Percentiles rank a stretch among this genome's conserved stretches.
Conservation (phyloP, 2,888 invertebrate species). For the Subacronicta megacephala region DNA sequence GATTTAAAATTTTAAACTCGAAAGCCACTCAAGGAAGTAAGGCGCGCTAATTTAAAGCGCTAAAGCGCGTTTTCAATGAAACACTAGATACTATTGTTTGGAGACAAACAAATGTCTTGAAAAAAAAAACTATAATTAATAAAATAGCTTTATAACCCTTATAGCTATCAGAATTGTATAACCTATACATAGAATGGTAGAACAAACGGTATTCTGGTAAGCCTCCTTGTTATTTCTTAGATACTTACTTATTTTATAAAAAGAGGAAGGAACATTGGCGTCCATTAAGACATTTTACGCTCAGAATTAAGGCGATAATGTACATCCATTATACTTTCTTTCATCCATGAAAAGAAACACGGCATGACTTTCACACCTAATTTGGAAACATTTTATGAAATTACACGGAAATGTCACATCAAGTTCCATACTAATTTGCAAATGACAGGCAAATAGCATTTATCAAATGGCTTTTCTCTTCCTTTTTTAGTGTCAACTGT, state of each 20-base stretch:
- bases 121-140: background rate
- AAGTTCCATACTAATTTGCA: conserved; percentile 33
- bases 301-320: conserved; percentile 33
- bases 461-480: conserved; percentile 27
- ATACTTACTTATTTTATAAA: conserved; percentile 2
- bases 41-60: no score
- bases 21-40: background rate
- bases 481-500: background rate
- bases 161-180: background rate
- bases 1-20: background rate
- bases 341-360: conserved; percentile 36
- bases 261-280: conserved; percentile 22
- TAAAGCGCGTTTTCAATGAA: background rate
- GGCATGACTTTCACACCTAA: conserved; percentile 40
- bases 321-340: conserved; percentile 46
- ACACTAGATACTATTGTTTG: no score
- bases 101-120: background rate
- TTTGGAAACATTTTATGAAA: conserved; percentile 45
- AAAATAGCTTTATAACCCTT: background rate
- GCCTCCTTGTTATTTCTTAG: no score
- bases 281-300: conserved; percentile 38
- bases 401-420: conserved; percentile 35
- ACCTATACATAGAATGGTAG: background rate
- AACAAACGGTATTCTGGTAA: background rate
- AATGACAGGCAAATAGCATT: conserved; percentile 44